These are phyloP conservation scores for Oryzias dopingdopingensis DNA, from an alignment of 2,797 vertebrate species.

Conservation along the genomic window DNA sequence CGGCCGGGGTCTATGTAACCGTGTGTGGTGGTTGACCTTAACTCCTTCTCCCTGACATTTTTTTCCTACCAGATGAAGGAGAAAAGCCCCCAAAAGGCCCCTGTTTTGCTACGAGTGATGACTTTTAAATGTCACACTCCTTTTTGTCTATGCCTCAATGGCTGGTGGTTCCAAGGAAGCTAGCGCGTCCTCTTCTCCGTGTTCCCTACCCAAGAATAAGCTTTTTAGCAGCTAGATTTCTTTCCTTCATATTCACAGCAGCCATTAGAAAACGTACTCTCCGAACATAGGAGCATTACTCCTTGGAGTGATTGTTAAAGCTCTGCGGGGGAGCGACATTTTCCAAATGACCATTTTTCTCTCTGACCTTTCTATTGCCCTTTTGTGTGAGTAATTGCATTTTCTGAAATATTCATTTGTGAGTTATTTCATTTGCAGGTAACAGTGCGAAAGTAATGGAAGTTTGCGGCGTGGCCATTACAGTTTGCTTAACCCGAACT, in stretches of 20 bases:
- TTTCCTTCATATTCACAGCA: conserved; percentile 8
- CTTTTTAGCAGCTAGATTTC: conserved; percentile 22
- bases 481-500: conserved; percentile 24
- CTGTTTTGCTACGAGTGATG: conserved; percentile 65
- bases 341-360: conserved; percentile 64
- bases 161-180: conserved; percentile 17
- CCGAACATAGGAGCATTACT: conserved; percentile 23
- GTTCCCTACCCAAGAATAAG: conserved; percentile 21
- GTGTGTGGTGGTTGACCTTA: conserved; percentile 41
- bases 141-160: conserved; percentile 24
- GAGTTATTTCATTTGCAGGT: conserved; percentile 45
- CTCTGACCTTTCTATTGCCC: conserved; percentile 64
- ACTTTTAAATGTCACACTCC: conserved; percentile 76
- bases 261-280: conserved; percentile 25
- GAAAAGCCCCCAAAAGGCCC: conserved; percentile 37
- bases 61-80: conserved; percentile 49
- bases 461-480: conserved; percentile 22
- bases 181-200: conserved; percentile 20
- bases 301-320: conserved; percentile 37
- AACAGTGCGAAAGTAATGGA: conserved; percentile 24
- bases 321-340: conserved; percentile 63
- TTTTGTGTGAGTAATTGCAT: conserved; percentile 63
- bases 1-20: conserved; percentile 25
- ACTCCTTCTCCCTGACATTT: conserved; percentile 29
- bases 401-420: conserved; percentile 57